phyloP scores from a whole-genome alignment of 2,797 vertebrate genomes.

The Apogon talboti region DNA sequence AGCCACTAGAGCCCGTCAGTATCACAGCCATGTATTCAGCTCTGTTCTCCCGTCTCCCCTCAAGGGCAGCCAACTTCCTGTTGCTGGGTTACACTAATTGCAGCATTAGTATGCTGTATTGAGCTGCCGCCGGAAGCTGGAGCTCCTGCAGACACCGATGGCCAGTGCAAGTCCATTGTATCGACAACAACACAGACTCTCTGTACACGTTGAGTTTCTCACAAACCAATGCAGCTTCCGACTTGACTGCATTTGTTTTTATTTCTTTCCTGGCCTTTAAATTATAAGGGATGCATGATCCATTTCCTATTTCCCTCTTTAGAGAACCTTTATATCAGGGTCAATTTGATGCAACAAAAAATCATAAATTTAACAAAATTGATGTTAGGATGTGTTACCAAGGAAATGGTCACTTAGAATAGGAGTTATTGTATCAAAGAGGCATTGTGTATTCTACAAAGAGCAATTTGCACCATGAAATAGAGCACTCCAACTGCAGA shows the following conservation, averaged over 20 bases:
- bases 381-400: background rate
- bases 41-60: constrained; percentile 55
- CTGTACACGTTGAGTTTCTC: constrained; percentile 20
- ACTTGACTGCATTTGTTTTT: constrained; percentile 9
- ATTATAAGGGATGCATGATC: constrained; percentile 1
- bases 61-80: constrained; percentile 75
- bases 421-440: background rate
- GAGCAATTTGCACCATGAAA: background rate
- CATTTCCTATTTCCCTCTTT: constrained; percentile 20
- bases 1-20: constrained; percentile 54
- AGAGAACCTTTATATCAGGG: background rate
- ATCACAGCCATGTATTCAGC: constrained; percentile 65
- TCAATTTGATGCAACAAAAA: constrained; percentile 22
- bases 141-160: constrained; percentile 61
- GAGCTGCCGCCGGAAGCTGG: constrained; percentile 66
- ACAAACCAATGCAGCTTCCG: constrained; percentile 39
- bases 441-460: background rate
- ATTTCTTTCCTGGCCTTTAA: constrained; percentile 19
- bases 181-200: constrained; percentile 54
- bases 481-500: background rate
- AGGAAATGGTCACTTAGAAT: constrained; percentile 20
- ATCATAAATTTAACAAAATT: background rate
- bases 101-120: constrained; percentile 75
- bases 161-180: constrained; percentile 60
- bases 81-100: constrained; percentile 80